Base-by-base conservation (phyloP, 2,797 vertebrate genomes). In the Xenentodon cancila region DNA sequence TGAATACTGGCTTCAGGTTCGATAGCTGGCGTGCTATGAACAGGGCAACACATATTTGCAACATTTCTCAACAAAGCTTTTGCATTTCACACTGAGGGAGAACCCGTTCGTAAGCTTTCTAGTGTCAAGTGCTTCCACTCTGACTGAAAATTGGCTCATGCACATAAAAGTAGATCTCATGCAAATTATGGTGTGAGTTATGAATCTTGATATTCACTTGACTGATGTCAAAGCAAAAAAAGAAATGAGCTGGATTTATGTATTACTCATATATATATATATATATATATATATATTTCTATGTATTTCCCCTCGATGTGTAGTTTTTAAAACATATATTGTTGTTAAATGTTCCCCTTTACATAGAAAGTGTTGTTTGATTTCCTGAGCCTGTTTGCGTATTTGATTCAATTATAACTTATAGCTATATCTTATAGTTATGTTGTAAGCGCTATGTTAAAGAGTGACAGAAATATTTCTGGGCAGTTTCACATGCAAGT, bases 381-480 rank as follows among this genome's bases (percentile, higher is more conserved):
- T 32, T 46, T 53, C 53, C 45, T 70, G 2, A 7, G 17, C 43
- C 7, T 71, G 22, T 72, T 55, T 75, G 20, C 44, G 13, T 5
- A 56, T 64, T 60, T 45, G 5, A 34, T 67, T 48, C 16, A 32
- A 42, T 51, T 60, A 45, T 53, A 60, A 48, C 15, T 42, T 32
- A 32, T 32, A 32, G 53, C 25, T 37, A 11, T 1, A n/a, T n/a
- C n/a, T n/a, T n/a, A n/a, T n/a, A n/a, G 15, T 4, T 17, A 3
- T n/a, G 25, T 46, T 49, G 49, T 40, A 43, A 64, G 83, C 94
- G 92, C 85, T 89, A 89, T 90, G 92, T 92, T 90, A 90, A 92
- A 94, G 48, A 93, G 77, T 3, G 93, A 95, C 94, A 93, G 94
- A 91, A 92, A 91, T n/a, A n/a, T n/a, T n/a, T 96, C 95, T 93